Percentiles rank a stretch among this genome's conserved stretches.
phyloP scores from a whole-genome alignment of 2,113 vertebrate genomes.

The Pterophyllum scalare region DNA sequence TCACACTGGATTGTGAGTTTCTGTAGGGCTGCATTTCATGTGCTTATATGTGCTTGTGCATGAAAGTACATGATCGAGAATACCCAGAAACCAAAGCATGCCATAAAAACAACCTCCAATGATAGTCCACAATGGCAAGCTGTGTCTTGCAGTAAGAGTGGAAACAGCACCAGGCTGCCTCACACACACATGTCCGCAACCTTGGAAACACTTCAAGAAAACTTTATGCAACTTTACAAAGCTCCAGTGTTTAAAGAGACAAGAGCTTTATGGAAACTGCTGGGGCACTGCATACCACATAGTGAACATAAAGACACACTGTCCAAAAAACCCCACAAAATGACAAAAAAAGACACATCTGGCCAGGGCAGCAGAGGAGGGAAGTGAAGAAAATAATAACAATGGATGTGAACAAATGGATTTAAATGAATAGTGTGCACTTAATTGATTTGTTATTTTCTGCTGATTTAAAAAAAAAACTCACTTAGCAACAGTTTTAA shows the following conservation, averaged over 20 bases:
- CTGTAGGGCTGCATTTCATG: not conserved
- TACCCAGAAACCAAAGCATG: slow-evolving; percentile 24
- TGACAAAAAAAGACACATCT: not conserved
- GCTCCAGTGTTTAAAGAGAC: not conserved
- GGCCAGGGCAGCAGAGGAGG: not conserved
- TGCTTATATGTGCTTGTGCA: slow-evolving; percentile 14
- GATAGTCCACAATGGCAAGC: slow-evolving; percentile 61
- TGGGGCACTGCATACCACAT: not conserved
- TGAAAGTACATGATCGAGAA: slow-evolving; percentile 65
- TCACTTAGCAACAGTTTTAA: no score
- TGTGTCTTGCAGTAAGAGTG: slow-evolving; percentile 56
- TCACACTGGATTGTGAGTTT: slow-evolving; percentile 15
- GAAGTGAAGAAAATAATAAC: not conserved
- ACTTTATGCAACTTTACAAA: slow-evolving; percentile 36
- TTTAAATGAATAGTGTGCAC: not conserved
- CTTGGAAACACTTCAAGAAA: slow-evolving; percentile 62
- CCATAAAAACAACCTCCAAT: slow-evolving; percentile 36
- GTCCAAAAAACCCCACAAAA: accelerated
- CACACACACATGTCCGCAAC: slow-evolving; percentile 53
- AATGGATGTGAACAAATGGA: not conserved
- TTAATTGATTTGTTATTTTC: no score
- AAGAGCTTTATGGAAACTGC: not conserved
- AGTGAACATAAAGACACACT: not conserved
- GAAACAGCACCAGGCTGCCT: slow-evolving; percentile 49
- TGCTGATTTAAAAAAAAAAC: no score